Evolutionary conservation across 1,140 invertebrate genomes (phyloP), one percentile per base, ranked within the genome.

Genomic region (Zeugodacus cucurbitae): DNA sequence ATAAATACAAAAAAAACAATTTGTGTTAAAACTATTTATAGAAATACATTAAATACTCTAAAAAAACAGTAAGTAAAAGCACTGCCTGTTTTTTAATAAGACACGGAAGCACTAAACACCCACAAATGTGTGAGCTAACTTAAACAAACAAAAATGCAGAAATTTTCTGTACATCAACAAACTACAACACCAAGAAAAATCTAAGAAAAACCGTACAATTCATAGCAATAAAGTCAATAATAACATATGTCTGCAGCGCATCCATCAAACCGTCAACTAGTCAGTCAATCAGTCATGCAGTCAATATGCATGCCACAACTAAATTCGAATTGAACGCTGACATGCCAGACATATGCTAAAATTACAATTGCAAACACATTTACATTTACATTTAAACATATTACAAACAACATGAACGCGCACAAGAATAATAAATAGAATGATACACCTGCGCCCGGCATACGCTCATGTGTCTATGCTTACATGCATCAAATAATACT

Each of bases 321-420:
- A 29, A 82, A 82, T 82, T 82, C 29, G 8, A 82, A 82, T 82
- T 82, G 74, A 48, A 82, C 74, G n/a, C 74, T 54, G 74, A 82
- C 74, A 82, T 34, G n/a, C 41, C 74, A 82, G 74, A 82, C 67
- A 74, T n/a, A 74, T 74, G 67, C 34, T 74, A 74, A 74, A 37
- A 67, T 32, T 67, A 67, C 62, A 74, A 41, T 32, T 34, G 11
- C 37, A 37, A 74, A 41, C 67, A 48, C 26, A 82, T 29, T n/a
- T 82, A 48, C 26, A 82, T 29, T n/a, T 82, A 82, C 70, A 44
- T 70, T 26, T 32, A 70, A 32, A 70, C 64, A 44, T 41, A 7
- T 82, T 54, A 74, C 34, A 74, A 74, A 41, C 34, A 74, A 74
- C 34, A 37, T 41, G 67, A 37, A 82, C 11, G 74, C 37, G 74